These are phyloP conservation scores for Gracilinanus agilis DNA, from an alignment of 2,113 vertebrate species.

Conservation along the genomic window DNA sequence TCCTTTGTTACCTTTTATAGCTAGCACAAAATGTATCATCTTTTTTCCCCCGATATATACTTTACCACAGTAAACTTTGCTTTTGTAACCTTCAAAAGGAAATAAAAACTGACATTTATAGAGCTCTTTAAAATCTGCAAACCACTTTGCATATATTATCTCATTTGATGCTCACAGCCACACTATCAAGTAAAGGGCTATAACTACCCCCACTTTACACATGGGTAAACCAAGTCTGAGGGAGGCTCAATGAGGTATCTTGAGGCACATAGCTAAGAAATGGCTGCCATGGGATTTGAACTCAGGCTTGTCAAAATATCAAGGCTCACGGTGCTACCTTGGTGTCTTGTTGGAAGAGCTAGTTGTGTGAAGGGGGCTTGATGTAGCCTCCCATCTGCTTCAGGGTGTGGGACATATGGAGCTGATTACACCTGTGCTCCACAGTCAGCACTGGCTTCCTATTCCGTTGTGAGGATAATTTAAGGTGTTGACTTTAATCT, in stretches of 20 bases:
- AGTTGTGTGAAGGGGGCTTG: neutral
- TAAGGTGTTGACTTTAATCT: constrained; percentile 78
- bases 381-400: constrained; percentile 32
- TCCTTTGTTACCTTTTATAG: neutral
- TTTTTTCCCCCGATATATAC: neutral
- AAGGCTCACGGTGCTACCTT: neutral
- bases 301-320: no score
- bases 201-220: neutral
- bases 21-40: neutral
- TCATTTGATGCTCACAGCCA: neutral
- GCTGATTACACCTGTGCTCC: constrained; percentile 63
- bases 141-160: neutral
- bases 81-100: constrained; percentile 24
- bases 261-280: neutral
- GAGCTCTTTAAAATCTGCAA: neutral
- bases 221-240: neutral
- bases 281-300: neutral
- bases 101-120: neutral
- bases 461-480: constrained; percentile 55
- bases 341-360: constrained; percentile 43
- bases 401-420: constrained; percentile 63
- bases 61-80: neutral
- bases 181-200: neutral
- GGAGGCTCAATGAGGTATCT: neutral
- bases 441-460: constrained; percentile 58